Evolutionary conservation across 2,113 vertebrate species (phyloP), one percentile per base, ranked within the genome.

Genomic region (Sclerurus mexicanus): DNA sequence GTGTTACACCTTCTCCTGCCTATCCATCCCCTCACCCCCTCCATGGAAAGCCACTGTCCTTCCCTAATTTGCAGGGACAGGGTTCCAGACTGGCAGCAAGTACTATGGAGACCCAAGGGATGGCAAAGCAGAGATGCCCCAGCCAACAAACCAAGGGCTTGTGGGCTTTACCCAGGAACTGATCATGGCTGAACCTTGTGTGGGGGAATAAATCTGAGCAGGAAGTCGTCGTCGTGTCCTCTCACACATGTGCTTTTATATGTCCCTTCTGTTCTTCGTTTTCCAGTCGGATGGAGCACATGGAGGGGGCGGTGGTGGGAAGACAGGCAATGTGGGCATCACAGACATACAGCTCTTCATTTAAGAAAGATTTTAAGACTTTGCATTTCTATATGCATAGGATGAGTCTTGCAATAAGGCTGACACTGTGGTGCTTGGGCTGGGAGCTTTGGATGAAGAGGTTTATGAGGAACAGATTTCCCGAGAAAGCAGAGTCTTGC

Each of bases 391-490:
- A 73, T 83, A 74, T 83, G 69, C 49, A 0, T 17, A 5, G 21
- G 40, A 2, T 0, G 24, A 82, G 47, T 24, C 59, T 83, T 83
- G 78, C 71, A 87, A 5, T 30, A 17, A 87, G 55, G 78, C 81
- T 89, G 87, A 49, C 67, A 35, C 56, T 19, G 63, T 33, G 53
- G 63, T 47, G 68, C 76, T 91, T 75, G 85, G 52, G 47, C 85
- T 92, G 86, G 77, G 67, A 90, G 72, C 59, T 94, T 74, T 4
- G 0, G 37, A 33, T 37, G 71, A 76, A 49, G 84, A 82, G 35
- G 42, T 50, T 96, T 84, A 84, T 90, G 76, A 80, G 64, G 46
- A 90, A 78, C 95, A 95, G 79, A 94, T 93, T 94, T 92, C 90
- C 91, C 2, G 1, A 93, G 86, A 94, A 95, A 77, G 90, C 96